Conservation (phyloP, 2,888 invertebrate genomes). For the Aplocera efformata region DNA sequence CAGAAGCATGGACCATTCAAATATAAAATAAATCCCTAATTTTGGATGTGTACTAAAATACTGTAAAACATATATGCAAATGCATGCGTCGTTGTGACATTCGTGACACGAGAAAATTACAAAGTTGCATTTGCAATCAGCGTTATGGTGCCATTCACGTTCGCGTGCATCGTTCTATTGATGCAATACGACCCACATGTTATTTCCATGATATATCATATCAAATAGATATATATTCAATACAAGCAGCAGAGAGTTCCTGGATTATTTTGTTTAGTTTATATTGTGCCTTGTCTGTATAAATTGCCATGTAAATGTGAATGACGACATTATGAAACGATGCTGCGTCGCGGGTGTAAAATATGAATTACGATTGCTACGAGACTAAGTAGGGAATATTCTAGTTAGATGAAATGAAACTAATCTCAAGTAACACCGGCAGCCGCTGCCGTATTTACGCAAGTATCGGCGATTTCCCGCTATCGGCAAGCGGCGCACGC, state of each 20-base stretch:
- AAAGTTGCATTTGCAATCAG: conserved; percentile 56
- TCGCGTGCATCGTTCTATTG: conserved; percentile 68
- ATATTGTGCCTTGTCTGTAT: neutral
- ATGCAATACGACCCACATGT: conserved; percentile 70
- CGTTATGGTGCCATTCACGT: conserved; percentile 59
- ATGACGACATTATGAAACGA: conserved; percentile 18
- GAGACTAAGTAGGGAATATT: conserved; percentile 29
- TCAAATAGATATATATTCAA: conserved; percentile 16
- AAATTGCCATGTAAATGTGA: conserved; percentile 10
- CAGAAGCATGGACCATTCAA: too few species aligned
- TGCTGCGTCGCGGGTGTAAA: conserved; percentile 24
- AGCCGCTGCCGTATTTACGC: conserved; percentile 68
- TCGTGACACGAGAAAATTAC: conserved; percentile 61
- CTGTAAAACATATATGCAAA: conserved; percentile 27
- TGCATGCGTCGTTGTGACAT: conserved; percentile 33
- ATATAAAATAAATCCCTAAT: neutral
- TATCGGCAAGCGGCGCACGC: conserved; percentile 64
- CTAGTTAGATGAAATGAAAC: conserved; percentile 42
- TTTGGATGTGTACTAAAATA: conserved; percentile 5
- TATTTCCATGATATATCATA: conserved; percentile 54
- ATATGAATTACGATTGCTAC: conserved; percentile 34
- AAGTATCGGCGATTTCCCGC: conserved; percentile 67
- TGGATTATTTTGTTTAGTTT: conserved; percentile 1
- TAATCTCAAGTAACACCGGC: conserved; percentile 40
- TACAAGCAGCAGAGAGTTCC: neutral